These are phyloP conservation scores for Babyrousa celebensis DNA, from an alignment of 2,797 vertebrate genomes.

Conservation along the genomic window DNA sequence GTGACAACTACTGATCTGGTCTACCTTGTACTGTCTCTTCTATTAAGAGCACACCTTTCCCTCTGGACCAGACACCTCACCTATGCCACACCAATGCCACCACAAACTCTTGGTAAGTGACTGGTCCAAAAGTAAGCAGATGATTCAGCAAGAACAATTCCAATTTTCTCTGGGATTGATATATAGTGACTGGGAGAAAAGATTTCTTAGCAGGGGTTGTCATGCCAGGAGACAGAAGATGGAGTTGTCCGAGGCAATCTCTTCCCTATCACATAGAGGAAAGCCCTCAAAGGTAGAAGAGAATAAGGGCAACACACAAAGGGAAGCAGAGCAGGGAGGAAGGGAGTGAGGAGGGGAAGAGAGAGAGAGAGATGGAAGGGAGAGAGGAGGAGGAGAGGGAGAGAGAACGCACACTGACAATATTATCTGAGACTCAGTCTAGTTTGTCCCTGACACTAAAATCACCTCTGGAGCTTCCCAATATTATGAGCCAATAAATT, in stretches of 20 bases:
- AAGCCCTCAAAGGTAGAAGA: neutral
- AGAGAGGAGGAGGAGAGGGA: neutral
- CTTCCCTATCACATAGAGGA: neutral
- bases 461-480: neutral
- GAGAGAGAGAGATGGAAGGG: neutral
- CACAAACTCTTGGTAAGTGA: neutral
- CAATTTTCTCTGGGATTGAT: neutral
- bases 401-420: neutral
- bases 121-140: neutral
- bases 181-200: neutral
- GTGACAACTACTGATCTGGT: neutral
- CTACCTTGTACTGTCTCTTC: neutral
- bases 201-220: neutral
- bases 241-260: neutral
- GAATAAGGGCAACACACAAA: neutral
- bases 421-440: neutral
- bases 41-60: neutral
- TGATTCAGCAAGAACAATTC: neutral
- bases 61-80: neutral
- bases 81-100: too few species aligned
- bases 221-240: neutral
- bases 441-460: conserved; percentile 33
- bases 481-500: neutral
- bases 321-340: neutral
- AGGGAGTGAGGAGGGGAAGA: neutral